These are phyloP conservation scores for Phoxinus phoxinus DNA, from an alignment of 2,113 vertebrate species.

Conservation along the genomic window DNA sequence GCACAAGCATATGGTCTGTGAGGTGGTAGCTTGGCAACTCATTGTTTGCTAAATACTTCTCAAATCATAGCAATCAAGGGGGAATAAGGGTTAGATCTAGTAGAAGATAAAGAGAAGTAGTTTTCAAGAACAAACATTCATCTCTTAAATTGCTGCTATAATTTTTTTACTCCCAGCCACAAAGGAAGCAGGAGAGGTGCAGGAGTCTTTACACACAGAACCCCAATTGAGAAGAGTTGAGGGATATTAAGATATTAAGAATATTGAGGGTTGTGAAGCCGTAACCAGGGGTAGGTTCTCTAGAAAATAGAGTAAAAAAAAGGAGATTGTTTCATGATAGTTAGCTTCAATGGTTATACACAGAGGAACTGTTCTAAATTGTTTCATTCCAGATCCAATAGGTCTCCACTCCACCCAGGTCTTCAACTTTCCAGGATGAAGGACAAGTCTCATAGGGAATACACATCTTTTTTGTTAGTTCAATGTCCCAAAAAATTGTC, in stretches of 20 bases:
- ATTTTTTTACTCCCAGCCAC: neutral
- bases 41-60: too few relatives aligned
- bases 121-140: neutral
- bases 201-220: neutral
- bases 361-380: neutral
- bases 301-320: neutral
- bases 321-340: neutral
- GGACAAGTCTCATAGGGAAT: neutral
- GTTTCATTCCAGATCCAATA: neutral
- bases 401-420: neutral
- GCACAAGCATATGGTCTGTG: neutral
- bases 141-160: neutral
- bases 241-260: too few relatives aligned
- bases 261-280: neutral
- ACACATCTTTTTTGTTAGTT: neutral
- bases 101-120: too few relatives aligned
- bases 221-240: neutral
- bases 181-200: neutral
- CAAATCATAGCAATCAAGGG: too few relatives aligned
- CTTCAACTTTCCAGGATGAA: neutral
- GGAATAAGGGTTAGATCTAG: too few relatives aligned
- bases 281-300: neutral
- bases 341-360: neutral
- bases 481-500: neutral
- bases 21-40: neutral